Base-by-base conservation (phyloP, 2,113 vertebrate genomes). In the Hassar affinis region DNA sequence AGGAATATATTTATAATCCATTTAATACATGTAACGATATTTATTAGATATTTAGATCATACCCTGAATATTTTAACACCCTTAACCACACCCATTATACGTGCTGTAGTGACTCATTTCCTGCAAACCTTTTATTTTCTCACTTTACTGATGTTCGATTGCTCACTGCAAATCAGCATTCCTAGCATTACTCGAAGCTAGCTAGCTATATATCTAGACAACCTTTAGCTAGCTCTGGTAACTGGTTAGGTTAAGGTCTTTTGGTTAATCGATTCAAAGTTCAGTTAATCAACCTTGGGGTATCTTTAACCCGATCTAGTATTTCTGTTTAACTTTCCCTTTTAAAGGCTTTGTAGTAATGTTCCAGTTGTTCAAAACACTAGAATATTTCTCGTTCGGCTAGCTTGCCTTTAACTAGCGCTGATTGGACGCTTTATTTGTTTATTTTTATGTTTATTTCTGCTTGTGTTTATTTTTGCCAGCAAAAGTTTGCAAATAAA, bases 401-500 rank as follows among this genome's bases (percentile, higher is more conserved):
- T 69, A 4, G 25, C 6, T 45, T 4, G 25, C 14, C 47, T 71
- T 71, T 6, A 35, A 68, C 45, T 71, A 71, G 38, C 11, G 11
- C 68, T 51, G n/a, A 49, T 27, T 51, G 14, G 7, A 51, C 71
- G 27, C 47, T 27, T 49, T 49, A 47, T 72, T 27, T 52, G 30
- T 52, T 69, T 69, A 42, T 20, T 45, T 69, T 22, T 51, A 27
- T 72, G 47, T 27, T 49, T 49, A 47, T 72, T 27, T 72, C 69
- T 30, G 49, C 10, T 52, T 1, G n/a, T 52, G 30, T 52, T 69
- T 69, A 42, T 20, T 45, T 69, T 22, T 69, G 27, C 5, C 1
- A 45, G 38, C 20, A 74, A n/a, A 9, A 14, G 42, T 71, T 42
- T 71, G 71, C 45, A 49, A 33, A 76, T 76, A 76, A 76, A 76